These are phyloP conservation scores for Proctacanthus coquilletti DNA, from an alignment of 1,140 invertebrate genomes.

Conservation along the genomic window DNA sequence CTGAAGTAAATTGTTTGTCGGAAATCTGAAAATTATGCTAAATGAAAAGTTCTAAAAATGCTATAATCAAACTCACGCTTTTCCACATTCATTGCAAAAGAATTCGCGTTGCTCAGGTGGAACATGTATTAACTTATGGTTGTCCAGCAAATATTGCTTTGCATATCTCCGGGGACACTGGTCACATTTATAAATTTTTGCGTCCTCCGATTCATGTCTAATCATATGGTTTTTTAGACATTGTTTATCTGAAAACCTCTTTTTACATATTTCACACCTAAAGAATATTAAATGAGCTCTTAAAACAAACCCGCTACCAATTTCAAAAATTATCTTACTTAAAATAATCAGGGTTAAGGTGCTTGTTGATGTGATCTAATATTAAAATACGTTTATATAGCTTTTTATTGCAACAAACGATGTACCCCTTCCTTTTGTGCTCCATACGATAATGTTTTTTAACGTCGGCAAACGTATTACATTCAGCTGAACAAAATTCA, in stretches of 20 bases:
- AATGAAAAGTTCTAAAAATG: neutral
- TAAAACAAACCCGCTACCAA: no score
- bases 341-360: conserved; percentile 20
- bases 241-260: conserved; percentile 22
- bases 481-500: conserved; percentile 16
- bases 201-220: conserved; percentile 20
- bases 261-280: conserved; percentile 18
- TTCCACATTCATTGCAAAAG: conserved; percentile 16
- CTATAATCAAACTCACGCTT: conserved; percentile 11
- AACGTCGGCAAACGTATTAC: conserved; percentile 15
- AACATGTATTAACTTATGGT: conserved; percentile 18
- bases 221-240: conserved; percentile 23
- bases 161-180: conserved; percentile 18
- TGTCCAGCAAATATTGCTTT: conserved; percentile 21
- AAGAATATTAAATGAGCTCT: no score
- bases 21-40: conserved; percentile 11
- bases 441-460: conserved; percentile 17
- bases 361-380: conserved; percentile 22
- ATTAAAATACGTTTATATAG: conserved; percentile 21
- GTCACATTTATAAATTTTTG: conserved; percentile 19
- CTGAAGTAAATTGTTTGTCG: conserved; percentile 14
- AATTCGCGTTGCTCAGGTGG: conserved; percentile 13
- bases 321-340: conserved; percentile 27
- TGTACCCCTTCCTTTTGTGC: conserved; percentile 19
- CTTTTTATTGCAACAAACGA: conserved; percentile 23